A percentile compares a stretch with the other conserved stretches of the same genome.
Evolutionary conservation across 2,888 invertebrate genomes (phyloP).

Genomic region (Xanthorhoe spadicearia): DNA sequence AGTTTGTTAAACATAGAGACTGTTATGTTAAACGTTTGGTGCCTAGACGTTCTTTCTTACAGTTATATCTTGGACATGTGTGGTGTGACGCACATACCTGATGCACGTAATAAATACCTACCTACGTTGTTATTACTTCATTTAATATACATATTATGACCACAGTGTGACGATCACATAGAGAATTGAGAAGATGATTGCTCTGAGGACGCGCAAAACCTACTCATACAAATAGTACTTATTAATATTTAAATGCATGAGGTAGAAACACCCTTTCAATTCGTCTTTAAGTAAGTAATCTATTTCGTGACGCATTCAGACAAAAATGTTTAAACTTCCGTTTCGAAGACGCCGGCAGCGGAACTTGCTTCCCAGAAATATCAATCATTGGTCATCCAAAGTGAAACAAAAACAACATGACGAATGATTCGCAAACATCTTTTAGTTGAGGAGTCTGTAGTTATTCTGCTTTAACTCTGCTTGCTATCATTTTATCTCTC

Average conservation of each 20-base stretch:
- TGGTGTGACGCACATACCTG: too few species aligned
- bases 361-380: constrained; percentile 13
- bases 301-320: constrained; percentile 1
- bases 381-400: neutral
- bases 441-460: neutral
- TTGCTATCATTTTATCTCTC: neutral
- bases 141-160: too few species aligned
- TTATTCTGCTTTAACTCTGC: neutral
- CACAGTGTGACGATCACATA: too few species aligned
- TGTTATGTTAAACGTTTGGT: too few species aligned
- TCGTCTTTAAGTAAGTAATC: neutral
- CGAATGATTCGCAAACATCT: neutral
- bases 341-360: neutral
- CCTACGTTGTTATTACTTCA: too few species aligned
- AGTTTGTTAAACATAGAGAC: too few species aligned
- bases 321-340: constrained; percentile 11
- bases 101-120: too few species aligned
- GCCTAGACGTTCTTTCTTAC: too few species aligned
- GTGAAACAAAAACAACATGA: constrained; percentile 1
- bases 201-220: too few species aligned
- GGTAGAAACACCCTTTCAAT: neutral
- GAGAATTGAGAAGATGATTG: too few species aligned
- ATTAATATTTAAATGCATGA: neutral
- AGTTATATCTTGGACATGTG: too few species aligned
- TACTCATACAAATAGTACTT: too few species aligned